Evolutionary conservation across 2,888 invertebrate genomes (phyloP), one percentile per base, ranked within the genome.

Genomic region (Drosophila meridionalis): DNA sequence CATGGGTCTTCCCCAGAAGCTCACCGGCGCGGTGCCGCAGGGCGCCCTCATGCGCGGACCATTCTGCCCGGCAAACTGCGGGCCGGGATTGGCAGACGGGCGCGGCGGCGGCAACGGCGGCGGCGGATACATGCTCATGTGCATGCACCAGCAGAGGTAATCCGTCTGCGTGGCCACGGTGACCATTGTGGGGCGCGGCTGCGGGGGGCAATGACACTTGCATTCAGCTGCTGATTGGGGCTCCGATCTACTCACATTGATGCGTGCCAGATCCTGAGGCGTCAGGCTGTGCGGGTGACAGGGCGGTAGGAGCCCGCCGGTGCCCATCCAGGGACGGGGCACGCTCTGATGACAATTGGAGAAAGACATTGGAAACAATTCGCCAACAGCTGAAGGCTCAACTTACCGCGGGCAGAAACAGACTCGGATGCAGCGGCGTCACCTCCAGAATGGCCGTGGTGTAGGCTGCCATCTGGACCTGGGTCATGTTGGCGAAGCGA

Each of bases 371-470:
- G 8, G 20, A 20, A 20, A 1, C 14, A 8, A 9, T 9, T 43
- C 1, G 12, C 0, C 3, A 14, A 12, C 12, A 12, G 2, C 28
- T 1, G 7, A 8, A 3, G 8, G 7, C 30, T 8, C 1, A 5
- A 80, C 80, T 56, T 70, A 85, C 85, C 45, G 67, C 4, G 2
- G 82, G 65, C 56, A 84, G 0, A 6, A 89, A 89, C 6, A 85
- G 71, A 34, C 84, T 76, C 2, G 85, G 85, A 52, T 89, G 85
- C 32, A 85, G 26, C 0, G 85, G 73, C 3, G 61, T 57, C 0
- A 74, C 67, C 7, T 74, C 64, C 3, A 85, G 45, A 14, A 89
- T 79, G 4, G 69, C 76, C 0, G 69, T 60, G 1, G 85, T 87
- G 4, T 79, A 89, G 12, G 64, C 64, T 0, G 87, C 85, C 53